These are phyloP conservation scores for Rhopalosiphum maidis DNA, from an alignment of 1,140 invertebrate genomes.

Conservation along the genomic window DNA sequence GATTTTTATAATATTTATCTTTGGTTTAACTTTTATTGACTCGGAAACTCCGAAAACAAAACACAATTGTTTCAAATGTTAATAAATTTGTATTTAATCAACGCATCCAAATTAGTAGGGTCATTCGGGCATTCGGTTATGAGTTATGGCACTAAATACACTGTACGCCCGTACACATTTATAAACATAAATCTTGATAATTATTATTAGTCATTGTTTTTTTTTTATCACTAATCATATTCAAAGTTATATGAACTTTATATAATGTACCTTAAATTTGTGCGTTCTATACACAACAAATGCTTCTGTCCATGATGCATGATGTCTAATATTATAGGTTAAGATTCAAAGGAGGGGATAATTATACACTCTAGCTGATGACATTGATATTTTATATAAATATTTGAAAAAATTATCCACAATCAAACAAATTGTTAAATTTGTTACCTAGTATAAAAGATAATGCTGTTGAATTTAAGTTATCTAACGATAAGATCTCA, in stretches of 20 bases:
- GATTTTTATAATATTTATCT: neutral
- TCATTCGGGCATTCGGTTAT: neutral
- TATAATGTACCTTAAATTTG: neutral
- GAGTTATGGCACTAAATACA: slow-evolving; percentile 3
- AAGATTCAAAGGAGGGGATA: neutral
- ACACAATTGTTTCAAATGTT: slow-evolving; percentile 44
- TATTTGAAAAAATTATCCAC: neutral
- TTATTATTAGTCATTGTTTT: neutral
- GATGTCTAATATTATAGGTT: neutral
- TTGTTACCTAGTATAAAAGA: too few species aligned
- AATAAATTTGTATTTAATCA: slow-evolving; percentile 46
- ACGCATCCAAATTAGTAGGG: slow-evolving; percentile 40
- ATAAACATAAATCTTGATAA: neutral
- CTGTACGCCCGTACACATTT: neutral
- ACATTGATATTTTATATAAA: neutral
- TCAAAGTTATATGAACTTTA: neutral
- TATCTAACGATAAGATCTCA: too few species aligned
- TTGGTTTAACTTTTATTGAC: neutral
- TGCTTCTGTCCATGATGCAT: neutral
- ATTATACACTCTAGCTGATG: too few species aligned
- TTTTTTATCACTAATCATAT: neutral
- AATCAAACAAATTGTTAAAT: neutral
- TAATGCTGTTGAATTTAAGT: too few species aligned
- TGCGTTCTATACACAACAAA: neutral
- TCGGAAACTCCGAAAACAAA: slow-evolving; percentile 9